These are phyloP conservation scores for Physocephala rufipes DNA, from an alignment of 2,888 invertebrate genomes.

Conservation along the genomic window DNA sequence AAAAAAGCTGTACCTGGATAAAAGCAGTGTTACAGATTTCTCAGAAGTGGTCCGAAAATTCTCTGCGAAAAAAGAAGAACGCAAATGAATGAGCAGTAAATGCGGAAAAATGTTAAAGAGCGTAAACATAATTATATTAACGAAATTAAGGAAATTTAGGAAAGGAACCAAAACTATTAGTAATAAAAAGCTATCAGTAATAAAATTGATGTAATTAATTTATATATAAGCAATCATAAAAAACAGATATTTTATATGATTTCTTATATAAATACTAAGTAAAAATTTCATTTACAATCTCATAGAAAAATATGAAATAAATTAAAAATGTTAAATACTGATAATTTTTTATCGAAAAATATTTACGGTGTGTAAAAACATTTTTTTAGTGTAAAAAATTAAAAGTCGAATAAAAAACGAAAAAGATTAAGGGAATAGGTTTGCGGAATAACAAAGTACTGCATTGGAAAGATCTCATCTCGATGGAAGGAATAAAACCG, in stretches of 20 bases:
- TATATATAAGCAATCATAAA: not conserved
- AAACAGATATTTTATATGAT: too few species aligned
- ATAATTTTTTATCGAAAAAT: not conserved
- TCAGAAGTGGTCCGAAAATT: constrained; percentile 58
- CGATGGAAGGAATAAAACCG: not conserved
- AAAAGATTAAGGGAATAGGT: not conserved
- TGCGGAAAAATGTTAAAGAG: not conserved
- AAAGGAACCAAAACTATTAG: not conserved
- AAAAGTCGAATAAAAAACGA: not conserved
- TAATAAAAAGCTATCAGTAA: constrained; percentile 25
- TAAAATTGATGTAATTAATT: constrained; percentile 11
- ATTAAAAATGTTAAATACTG: not conserved
- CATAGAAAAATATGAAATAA: too few species aligned
- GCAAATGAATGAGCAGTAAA: constrained; percentile 24
- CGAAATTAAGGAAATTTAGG: constrained; percentile 34
- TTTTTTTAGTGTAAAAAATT: not conserved
- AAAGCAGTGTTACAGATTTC: constrained; percentile 63
- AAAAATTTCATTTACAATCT: too few species aligned
- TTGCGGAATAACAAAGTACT: not conserved
- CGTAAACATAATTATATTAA: constrained; percentile 12
- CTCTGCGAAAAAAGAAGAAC: constrained; percentile 53
- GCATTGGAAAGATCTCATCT: not conserved
- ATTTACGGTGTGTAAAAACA: too few species aligned
- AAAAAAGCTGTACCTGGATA: not conserved
- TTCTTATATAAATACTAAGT: too few species aligned